Base-by-base conservation (phyloP, 2,888 invertebrate species). In the Noctua janthe region DNA sequence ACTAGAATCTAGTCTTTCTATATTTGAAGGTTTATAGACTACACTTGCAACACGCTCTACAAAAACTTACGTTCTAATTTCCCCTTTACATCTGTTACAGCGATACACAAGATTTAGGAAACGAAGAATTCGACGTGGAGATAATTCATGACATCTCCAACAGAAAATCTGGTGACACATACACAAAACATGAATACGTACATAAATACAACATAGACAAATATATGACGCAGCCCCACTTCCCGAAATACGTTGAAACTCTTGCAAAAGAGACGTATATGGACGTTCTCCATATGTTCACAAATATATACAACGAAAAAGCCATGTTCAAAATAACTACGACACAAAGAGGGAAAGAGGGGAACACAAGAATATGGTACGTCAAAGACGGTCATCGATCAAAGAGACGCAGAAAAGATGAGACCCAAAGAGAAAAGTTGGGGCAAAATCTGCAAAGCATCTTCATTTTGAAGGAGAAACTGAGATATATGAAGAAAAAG, bases 261-360 rank as follows among this genome's bases (percentile, higher is more conserved):
- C 83, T 93, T 39, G 91, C 93, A 13, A 92, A 91, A 62, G 90
- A 92, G 80, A 92, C 91, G 0, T 79, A 89, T 13, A 88, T 88
- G 51, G 90, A 93, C 35, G 90, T 91, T 6, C 84, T 91, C 11
- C 86, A 90, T 35, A 93, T 93, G 93, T 90, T 93, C 20, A 88
- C 91, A 1, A 92, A 90, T 67, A 86, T 93, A 10, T 93, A 93
- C 78, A 91, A 87, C 43, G 93, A 93, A 67, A 92, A 92, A 70
- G 92, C 92, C 1, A 93, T 93, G 93, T 93, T 93, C 69, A 92
- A 93, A 90, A 90, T 93, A 83, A 91, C 91, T 1, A 92, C 93
- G 2, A 93, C 93, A 10, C 92, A 92, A 54, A 90, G 81, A 78
- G 91, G 92, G 2, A 92, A 91, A 70, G 91, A 93, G 78, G 92